Percentiles rank a stretch among this genome's conserved stretches.
Evolutionary conservation across 2,113 vertebrate species (phyloP).

Genomic region (Arenaria interpres): DNA sequence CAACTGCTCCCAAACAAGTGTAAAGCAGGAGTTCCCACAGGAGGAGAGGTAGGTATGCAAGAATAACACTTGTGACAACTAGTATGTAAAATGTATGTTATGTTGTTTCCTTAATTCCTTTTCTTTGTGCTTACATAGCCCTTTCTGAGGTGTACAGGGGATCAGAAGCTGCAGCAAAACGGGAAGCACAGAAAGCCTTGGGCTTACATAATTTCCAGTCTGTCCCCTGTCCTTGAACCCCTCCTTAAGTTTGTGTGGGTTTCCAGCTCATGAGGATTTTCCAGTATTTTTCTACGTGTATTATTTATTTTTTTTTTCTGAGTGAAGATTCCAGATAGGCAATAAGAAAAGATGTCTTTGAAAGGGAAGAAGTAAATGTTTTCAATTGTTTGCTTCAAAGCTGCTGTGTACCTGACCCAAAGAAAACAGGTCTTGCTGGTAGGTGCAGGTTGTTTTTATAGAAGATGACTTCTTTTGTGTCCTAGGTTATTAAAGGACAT

Average conservation of each 20-base stretch:
- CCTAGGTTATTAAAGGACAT: neutral
- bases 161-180: neutral
- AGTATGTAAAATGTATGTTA: neutral
- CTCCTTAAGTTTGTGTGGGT: neutral
- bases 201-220: neutral
- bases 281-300: neutral
- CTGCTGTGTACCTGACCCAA: neutral
- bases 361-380: neutral
- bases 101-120: neutral
- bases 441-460: neutral
- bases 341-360: neutral
- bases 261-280: neutral
- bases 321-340: neutral
- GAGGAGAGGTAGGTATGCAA: neutral
- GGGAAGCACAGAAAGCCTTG: neutral
- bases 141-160: neutral
- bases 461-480: neutral
- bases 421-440: neutral
- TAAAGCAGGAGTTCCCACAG: neutral
- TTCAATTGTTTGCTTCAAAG: neutral
- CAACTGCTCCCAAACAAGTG: neutral
- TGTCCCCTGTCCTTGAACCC: neutral
- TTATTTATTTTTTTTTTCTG: neutral
- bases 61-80: neutral
- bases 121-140: neutral